Conservation (phyloP, 2,797 vertebrate species). For the Erethizon dorsatum region DNA sequence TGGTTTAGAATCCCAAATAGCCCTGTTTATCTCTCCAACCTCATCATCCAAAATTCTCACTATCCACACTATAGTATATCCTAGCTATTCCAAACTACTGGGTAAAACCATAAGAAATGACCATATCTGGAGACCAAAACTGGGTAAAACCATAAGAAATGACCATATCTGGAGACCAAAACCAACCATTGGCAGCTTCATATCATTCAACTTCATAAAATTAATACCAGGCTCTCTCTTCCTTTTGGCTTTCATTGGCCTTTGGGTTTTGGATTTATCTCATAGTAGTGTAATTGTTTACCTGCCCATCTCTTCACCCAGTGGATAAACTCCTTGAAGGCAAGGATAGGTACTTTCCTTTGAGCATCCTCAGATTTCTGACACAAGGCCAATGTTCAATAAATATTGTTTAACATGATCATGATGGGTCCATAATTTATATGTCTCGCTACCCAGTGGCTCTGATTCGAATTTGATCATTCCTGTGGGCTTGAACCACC, state of each 20-base stretch:
- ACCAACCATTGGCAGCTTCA: neutral
- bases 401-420: neutral
- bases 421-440: neutral
- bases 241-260: neutral
- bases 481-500: neutral
- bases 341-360: neutral
- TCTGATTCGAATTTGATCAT: neutral
- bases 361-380: conserved; percentile 32
- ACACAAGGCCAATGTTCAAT: neutral
- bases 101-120: neutral
- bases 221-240: neutral
- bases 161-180: neutral
- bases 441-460: neutral
- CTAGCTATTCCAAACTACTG: neutral
- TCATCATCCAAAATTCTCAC: neutral
- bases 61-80: neutral
- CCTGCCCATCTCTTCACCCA: neutral
- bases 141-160: neutral
- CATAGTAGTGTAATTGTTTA: neutral
- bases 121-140: neutral
- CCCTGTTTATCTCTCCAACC: neutral
- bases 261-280: neutral
- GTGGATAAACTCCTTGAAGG: neutral
- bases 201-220: neutral
- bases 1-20: conserved; percentile 29